phyloP scores from a whole-genome alignment of 2,888 invertebrate genomes.

The Phengaris alcon region DNA sequence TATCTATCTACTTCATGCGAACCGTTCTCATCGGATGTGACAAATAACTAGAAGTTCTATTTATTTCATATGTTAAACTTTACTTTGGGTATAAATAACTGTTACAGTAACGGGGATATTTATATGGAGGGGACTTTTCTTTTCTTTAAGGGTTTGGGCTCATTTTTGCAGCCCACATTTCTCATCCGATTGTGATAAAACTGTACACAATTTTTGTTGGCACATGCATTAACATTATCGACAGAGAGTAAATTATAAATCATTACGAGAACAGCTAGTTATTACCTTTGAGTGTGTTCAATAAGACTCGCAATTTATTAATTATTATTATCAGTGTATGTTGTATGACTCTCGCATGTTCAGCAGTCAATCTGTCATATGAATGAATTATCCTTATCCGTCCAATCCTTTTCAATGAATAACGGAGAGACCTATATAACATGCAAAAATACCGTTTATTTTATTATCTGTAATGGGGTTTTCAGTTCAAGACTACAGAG shows the following conservation, averaged over 20 bases:
- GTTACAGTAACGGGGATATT: too few species aligned
- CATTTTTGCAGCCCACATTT: background rate
- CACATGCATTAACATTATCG: background rate
- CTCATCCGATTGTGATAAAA: background rate
- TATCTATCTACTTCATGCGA: background rate
- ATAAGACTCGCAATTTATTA: slow-evolving; percentile 17
- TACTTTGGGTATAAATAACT: too few species aligned
- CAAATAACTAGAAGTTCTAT: background rate
- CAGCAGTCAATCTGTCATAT: slow-evolving; percentile 47
- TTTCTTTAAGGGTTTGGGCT: background rate
- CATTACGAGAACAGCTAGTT: background rate
- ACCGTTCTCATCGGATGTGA: background rate
- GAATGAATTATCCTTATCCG: slow-evolving; percentile 68
- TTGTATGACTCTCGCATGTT: slow-evolving; percentile 13
- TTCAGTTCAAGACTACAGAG: slow-evolving; percentile 50
- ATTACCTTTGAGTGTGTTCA: background rate
- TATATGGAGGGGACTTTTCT: too few species aligned
- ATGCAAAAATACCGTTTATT: slow-evolving; percentile 64
- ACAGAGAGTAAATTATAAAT: background rate
- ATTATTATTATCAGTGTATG: slow-evolving; percentile 5
- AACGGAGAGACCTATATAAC: slow-evolving; percentile 64
- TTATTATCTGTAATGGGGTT: slow-evolving; percentile 66
- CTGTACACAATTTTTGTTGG: background rate
- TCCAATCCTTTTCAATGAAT: slow-evolving; percentile 56
- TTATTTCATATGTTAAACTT: too few species aligned